These are phyloP conservation scores for Lerista edwardsae DNA, from an alignment of 2,797 vertebrate genomes.

Conservation along the genomic window DNA sequence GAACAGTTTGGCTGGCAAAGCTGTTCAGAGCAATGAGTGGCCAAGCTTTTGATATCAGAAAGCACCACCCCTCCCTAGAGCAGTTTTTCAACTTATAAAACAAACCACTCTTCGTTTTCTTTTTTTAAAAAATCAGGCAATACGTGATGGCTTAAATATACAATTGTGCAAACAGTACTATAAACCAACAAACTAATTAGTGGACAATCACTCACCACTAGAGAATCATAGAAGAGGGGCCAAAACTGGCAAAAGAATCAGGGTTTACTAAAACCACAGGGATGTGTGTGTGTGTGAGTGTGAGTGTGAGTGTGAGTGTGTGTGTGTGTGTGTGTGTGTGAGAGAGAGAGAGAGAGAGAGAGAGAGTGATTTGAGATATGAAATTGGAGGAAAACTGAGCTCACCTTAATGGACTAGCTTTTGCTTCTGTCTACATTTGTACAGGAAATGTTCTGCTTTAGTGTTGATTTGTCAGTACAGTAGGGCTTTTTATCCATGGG, in stretches of 20 bases:
- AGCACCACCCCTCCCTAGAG: not conserved
- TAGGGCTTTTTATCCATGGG: too few relatives aligned
- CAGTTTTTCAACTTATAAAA: not conserved
- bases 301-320: too few relatives aligned
- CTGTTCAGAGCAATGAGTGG: not conserved
- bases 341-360: too few relatives aligned
- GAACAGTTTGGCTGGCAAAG: not conserved
- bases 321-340: too few relatives aligned
- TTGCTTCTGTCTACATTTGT: too few relatives aligned
- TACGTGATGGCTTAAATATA: not conserved
- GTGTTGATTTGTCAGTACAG: too few relatives aligned
- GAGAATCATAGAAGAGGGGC: not conserved
- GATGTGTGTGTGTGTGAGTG: not conserved
- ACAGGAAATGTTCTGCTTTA: too few relatives aligned
- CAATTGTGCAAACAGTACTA: not conserved
- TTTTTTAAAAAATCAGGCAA: too few relatives aligned
- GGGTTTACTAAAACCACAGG: not conserved
- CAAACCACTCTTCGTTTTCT: too few relatives aligned
- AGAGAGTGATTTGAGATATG: not conserved
- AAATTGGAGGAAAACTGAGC: not conserved
- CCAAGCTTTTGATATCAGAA: not conserved
- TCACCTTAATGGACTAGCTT: too few relatives aligned
- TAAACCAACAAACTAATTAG: not conserved
- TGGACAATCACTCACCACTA: too few relatives aligned
- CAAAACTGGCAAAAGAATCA: not conserved